Conservation (phyloP, 1,140 invertebrate species). For the Hesperophylax magnus region DNA sequence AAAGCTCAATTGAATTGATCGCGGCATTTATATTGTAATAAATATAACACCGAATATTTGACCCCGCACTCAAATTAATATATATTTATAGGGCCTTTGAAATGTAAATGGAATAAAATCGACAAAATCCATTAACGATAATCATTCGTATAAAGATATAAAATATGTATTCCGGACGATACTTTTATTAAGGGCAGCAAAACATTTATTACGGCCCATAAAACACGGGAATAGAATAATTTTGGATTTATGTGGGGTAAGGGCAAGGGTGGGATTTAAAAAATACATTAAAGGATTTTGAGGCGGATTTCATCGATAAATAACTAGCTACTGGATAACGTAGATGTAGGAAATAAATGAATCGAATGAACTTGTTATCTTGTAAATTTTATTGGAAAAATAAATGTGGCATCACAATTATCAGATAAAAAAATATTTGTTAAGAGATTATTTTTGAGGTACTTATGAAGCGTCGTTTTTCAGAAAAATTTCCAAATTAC, state of each 20-base stretch:
- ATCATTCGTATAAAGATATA: slow-evolving; percentile 25
- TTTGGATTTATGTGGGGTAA: slow-evolving; percentile 32
- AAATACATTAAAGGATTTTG: slow-evolving; percentile 40
- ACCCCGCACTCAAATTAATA: not conserved
- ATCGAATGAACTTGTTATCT: no score
- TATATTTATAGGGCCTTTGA: slow-evolving; percentile 4
- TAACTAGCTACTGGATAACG: not conserved
- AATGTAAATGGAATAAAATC: slow-evolving; percentile 34
- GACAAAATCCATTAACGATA: slow-evolving; percentile 26
- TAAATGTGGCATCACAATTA: no score
- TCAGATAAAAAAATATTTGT: no score
- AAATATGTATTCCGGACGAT: slow-evolving; percentile 35
- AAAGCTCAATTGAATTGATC: not conserved
- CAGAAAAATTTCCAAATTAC: no score
- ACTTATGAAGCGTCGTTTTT: no score
- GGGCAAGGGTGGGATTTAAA: slow-evolving; percentile 39
- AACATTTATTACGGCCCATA: slow-evolving; percentile 47
- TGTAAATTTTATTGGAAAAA: no score
- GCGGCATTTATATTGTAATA: not conserved
- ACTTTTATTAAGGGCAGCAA: slow-evolving; percentile 31
- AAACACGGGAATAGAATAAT: slow-evolving; percentile 47
- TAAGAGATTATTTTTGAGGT: no score
- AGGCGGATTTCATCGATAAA: slow-evolving; percentile 33
- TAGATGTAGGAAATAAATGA: no score
- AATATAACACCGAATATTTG: not conserved